Base-by-base conservation (phyloP, 2,888 invertebrate species). In the Macrophya annulata region DNA sequence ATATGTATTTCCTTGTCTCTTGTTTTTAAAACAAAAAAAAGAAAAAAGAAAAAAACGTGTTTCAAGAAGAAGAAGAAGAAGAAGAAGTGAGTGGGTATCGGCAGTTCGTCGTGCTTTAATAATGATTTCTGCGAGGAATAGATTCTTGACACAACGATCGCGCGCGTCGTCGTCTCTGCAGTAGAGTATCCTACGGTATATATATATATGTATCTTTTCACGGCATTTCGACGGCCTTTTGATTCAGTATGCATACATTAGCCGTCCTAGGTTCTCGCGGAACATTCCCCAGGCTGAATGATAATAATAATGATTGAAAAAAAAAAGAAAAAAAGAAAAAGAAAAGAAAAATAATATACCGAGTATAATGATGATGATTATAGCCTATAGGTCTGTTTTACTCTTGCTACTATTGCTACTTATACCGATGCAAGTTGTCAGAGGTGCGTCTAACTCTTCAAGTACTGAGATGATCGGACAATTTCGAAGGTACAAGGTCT, bases 401-500 rank as follows among this genome's bases (percentile, higher is more conserved):
- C 55, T n/a, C 48, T 48, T 10, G 9, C 48, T 48, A 48, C 12
- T 10, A 48, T 31, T 31, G 31, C 31, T 31, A 31, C n/a, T 10
- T 62, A 9, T 68, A 17, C 12, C 31, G 68, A 31, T 31, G 68
- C 68, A 68, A 9, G 17, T 68, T 68, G 6, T 37, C 37, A 4
- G 17, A 68, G 68, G 6, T 15, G 15, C 37, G 17, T 37, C 37
- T 68, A 25, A 25, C 62, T 84, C 85, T 79, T 79, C 55, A 21
- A 51, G 15, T 51, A 77, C 15, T 15, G 43, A 31, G n/a, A 45
- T 48, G 68, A 37, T 17, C 37, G n/a, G 25, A 82, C 17, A 31
- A 17, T 82, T 85, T 82, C 81, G 85, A 82, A 68, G 85, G 15
- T 85, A 85, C 85, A 85, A 85, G 81, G 85, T 82, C 85, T 55